These are phyloP conservation scores for Barypeithes pellucidus DNA, from an alignment of 2,888 invertebrate genomes.

Conservation along the genomic window DNA sequence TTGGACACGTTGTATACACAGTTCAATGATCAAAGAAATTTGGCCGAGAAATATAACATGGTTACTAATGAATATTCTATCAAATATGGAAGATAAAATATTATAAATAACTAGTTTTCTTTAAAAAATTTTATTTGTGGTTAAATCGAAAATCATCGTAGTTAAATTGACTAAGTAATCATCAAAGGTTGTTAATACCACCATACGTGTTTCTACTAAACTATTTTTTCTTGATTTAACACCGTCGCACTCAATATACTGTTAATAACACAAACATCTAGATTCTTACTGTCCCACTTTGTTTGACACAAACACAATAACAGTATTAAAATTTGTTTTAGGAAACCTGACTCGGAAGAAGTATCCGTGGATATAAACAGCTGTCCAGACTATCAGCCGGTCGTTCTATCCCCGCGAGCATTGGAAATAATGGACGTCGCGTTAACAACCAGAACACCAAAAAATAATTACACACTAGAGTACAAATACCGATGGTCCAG, in stretches of 20 bases:
- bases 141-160: too few relatives aligned
- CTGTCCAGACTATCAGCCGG: slow-evolving; percentile 66
- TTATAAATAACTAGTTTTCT: too few relatives aligned
- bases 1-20: too few relatives aligned
- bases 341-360: slow-evolving; percentile 62
- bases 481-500: slow-evolving; percentile 63
- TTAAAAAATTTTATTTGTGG: too few relatives aligned
- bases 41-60: too few relatives aligned
- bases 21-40: too few relatives aligned
- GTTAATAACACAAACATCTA: background rate
- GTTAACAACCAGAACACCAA: slow-evolving; percentile 65
- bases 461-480: slow-evolving; percentile 64
- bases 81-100: too few relatives aligned
- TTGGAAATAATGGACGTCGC: slow-evolving; percentile 66
- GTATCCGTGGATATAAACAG: slow-evolving; percentile 64
- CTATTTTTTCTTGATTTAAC: too few relatives aligned
- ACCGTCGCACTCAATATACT: background rate
- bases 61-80: too few relatives aligned
- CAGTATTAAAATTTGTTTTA: slow-evolving; percentile 55
- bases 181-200: too few relatives aligned
- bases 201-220: too few relatives aligned
- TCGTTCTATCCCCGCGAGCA: slow-evolving; percentile 63
- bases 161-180: too few relatives aligned
- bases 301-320: background rate
- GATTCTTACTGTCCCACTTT: background rate